Evolutionary conservation across 2,797 vertebrate genomes (phyloP).

Genomic region (Danionella dracula): DNA sequence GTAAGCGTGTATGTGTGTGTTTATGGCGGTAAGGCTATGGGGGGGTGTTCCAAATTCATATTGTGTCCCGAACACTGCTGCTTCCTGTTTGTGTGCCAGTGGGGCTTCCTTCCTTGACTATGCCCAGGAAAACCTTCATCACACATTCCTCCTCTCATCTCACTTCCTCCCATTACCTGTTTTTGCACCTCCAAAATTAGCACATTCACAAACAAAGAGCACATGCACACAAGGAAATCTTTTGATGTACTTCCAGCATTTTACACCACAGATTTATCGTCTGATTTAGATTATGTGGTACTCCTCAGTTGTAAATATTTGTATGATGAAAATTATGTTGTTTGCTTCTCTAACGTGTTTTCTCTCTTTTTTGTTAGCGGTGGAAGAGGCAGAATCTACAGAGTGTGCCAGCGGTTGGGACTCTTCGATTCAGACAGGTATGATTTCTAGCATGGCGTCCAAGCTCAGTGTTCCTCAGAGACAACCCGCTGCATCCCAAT

Average conservation of each 20-base stretch:
- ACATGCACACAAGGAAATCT: constrained; percentile 16
- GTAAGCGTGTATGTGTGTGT: constrained; percentile 31
- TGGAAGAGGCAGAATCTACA: constrained; percentile 89
- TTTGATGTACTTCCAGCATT: constrained; percentile 28
- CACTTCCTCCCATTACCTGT: constrained; percentile 46
- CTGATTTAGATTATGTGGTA: neutral
- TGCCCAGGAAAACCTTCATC: constrained; percentile 67
- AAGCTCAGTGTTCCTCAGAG: constrained; percentile 53
- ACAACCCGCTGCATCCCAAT: constrained; percentile 42
- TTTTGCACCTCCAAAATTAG: constrained; percentile 52
- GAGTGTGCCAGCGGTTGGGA: constrained; percentile 91
- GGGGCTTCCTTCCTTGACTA: constrained; percentile 67
- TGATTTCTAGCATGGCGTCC: constrained; percentile 53
- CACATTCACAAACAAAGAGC: constrained; percentile 39
- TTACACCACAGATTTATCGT: constrained; percentile 6
- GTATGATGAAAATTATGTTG: constrained; percentile 1
- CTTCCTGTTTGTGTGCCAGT: constrained; percentile 75
- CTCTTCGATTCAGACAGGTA: constrained; percentile 86
- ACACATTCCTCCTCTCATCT: constrained; percentile 62
- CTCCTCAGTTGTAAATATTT: neutral
- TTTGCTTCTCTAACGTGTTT: constrained; percentile 9
- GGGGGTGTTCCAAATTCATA: constrained; percentile 57
- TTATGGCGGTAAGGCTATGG: constrained; percentile 9
- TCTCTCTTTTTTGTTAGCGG: constrained; percentile 60
- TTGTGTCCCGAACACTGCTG: constrained; percentile 63